phyloP scores from a whole-genome alignment of 1,140 invertebrate genomes.

The Meteorus sp. region DNA sequence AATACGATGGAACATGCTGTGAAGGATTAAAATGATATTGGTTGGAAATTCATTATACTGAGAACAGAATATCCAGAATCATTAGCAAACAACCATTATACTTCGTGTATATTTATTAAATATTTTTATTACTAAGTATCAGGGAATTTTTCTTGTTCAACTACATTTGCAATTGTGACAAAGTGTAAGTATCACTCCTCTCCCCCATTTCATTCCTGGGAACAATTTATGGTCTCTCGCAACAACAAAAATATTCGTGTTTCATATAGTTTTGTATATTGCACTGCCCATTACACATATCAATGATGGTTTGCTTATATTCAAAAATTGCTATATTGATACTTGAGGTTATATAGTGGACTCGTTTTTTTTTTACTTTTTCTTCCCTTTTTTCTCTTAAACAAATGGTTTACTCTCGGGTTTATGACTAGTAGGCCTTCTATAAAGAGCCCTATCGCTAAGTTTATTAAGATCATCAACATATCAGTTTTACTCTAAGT shows the following conservation, averaged over 20 bases:
- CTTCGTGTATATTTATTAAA: slow-evolving; percentile 41
- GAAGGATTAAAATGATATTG: too few species aligned
- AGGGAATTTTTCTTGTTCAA: slow-evolving; percentile 41
- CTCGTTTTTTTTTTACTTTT: slow-evolving; percentile 10
- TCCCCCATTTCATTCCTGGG: too few species aligned
- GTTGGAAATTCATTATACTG: too few species aligned
- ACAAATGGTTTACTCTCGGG: neutral
- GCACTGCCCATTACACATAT: slow-evolving; percentile 15
- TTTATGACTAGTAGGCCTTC: neutral
- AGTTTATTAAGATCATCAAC: slow-evolving; percentile 12
- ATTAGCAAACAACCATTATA: neutral
- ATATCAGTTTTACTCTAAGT: slow-evolving; percentile 40
- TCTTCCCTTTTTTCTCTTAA: neutral
- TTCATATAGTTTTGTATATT: slow-evolving; percentile 16
- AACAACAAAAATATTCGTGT: slow-evolving; percentile 44
- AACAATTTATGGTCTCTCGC: slow-evolving; percentile 36
- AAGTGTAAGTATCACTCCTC: slow-evolving; percentile 36
- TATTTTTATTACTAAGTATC: slow-evolving; percentile 50
- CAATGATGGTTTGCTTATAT: neutral
- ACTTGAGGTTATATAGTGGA: slow-evolving; percentile 7
- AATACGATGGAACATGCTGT: too few species aligned
- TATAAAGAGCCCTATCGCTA: slow-evolving; percentile 12
- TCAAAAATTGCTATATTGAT: slow-evolving; percentile 3
- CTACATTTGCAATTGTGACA: slow-evolving; percentile 37
- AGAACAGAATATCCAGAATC: neutral